Evolutionary conservation across 2,888 invertebrate genomes (phyloP).

Genomic region (Glaucopsyche alexis): DNA sequence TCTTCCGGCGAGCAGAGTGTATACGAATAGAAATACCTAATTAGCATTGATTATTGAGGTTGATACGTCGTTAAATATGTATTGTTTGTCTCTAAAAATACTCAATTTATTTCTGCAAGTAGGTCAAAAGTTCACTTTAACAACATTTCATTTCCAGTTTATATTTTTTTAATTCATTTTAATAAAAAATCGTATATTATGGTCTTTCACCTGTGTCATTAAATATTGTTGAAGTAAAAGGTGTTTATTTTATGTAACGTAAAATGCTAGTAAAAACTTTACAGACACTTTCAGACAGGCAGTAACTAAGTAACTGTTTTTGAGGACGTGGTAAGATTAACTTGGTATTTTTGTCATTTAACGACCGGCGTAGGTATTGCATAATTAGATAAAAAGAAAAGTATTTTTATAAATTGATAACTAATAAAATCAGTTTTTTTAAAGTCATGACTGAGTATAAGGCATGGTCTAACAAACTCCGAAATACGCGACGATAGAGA

Average conservation of each 20-base stretch:
- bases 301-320: conserved; percentile 6
- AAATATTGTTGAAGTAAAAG: conserved; percentile 2
- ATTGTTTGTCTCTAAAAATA: background rate
- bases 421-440: too few relatives aligned
- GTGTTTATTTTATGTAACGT: conserved; percentile 10
- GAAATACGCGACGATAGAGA: too few relatives aligned
- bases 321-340: background rate
- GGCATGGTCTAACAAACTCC: too few relatives aligned
- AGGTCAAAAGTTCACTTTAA: background rate
- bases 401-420: too few relatives aligned
- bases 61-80: conserved; percentile 22
- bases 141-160: background rate
- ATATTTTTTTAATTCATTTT: background rate
- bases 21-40: conserved; percentile 25
- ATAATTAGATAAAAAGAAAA: too few relatives aligned
- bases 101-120: background rate
- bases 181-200: background rate
- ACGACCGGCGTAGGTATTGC: background rate
- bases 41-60: conserved; percentile 18
- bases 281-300: conserved; percentile 18
- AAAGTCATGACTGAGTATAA: too few relatives aligned
- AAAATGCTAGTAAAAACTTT: conserved; percentile 7
- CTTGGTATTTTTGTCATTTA: background rate
- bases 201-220: background rate
- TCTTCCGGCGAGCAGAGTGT: background rate